These are phyloP conservation scores for Philaethria dido DNA, from an alignment of 2,888 invertebrate genomes.

Conservation along the genomic window DNA sequence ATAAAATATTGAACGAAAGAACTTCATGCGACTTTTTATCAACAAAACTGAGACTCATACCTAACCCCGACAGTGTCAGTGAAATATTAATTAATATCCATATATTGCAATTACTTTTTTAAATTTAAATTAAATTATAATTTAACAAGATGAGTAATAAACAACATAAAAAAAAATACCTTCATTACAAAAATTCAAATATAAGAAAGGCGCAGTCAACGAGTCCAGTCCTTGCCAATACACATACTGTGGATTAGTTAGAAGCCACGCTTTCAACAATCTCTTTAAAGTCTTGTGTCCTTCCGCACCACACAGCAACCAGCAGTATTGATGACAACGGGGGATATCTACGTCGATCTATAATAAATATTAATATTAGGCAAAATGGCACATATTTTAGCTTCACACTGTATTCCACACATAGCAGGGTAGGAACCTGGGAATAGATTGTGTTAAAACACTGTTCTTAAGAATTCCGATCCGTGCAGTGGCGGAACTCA, in stretches of 20 bases:
- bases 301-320: conserved; percentile 95
- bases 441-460: no score
- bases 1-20: no score
- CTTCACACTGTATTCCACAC: no score
- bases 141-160: neutral
- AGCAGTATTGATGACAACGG: conserved; percentile 99
- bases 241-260: conserved; percentile 96
- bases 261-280: conserved; percentile 98
- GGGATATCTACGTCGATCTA: conserved; percentile 99
- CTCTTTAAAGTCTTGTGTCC: conserved; percentile 96
- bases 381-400: no score
- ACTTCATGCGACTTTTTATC: no score
- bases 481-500: no score
- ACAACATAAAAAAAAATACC: conserved; percentile 78
- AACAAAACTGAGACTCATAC: no score
- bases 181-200: conserved; percentile 98
- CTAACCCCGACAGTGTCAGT: no score
- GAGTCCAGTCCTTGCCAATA: conserved; percentile 99
- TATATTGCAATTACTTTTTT: no score
- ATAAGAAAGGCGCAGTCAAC: conserved; percentile 97
- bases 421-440: no score
- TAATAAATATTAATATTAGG: conserved; percentile 42
- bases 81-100: no score
- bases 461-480: no score
- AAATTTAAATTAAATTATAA: neutral